phyloP scores from a whole-genome alignment of 2,888 invertebrate genomes.

The Tryphoninae sp. region DNA sequence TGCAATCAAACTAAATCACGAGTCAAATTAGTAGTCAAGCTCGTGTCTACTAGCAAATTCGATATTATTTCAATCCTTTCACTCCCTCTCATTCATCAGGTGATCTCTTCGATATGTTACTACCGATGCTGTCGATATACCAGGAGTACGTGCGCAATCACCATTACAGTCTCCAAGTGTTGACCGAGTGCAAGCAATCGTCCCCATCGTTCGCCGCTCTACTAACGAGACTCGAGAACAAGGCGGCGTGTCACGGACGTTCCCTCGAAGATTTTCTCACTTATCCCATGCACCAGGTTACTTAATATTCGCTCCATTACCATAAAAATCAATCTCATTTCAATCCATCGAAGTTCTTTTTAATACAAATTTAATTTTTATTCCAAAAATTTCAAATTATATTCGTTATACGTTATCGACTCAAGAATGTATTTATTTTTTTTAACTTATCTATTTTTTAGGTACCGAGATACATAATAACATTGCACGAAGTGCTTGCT shows the following conservation, averaged over 20 bases:
- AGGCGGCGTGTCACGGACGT: constrained; percentile 92
- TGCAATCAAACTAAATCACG: too few species aligned
- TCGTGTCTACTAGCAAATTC: not conserved
- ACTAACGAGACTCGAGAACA: constrained; percentile 91
- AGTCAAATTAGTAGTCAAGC: too few species aligned
- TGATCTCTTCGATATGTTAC: constrained; percentile 96
- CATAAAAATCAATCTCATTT: too few species aligned
- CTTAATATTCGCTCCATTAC: constrained; percentile 7
- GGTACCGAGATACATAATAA: constrained; percentile 96
- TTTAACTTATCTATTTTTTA: constrained; percentile 76
- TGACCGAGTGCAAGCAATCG: constrained; percentile 95
- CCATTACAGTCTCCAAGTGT: constrained; percentile 95
- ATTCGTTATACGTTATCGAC: too few species aligned
- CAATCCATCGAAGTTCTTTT: too few species aligned
- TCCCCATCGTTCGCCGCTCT: constrained; percentile 89
- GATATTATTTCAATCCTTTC: not conserved
- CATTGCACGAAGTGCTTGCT: constrained; percentile 93
- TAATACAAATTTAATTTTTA: not conserved
- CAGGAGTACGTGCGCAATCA: constrained; percentile 97
- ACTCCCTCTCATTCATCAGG: constrained; percentile 83
- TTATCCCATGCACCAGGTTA: constrained; percentile 96
- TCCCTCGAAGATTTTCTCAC: constrained; percentile 94
- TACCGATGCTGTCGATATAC: constrained; percentile 97
- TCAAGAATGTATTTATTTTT: not conserved
- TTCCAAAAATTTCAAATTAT: not conserved